These are phyloP conservation scores for Ophion obscuratus DNA, from an alignment of 2,888 invertebrate species.

Conservation along the genomic window DNA sequence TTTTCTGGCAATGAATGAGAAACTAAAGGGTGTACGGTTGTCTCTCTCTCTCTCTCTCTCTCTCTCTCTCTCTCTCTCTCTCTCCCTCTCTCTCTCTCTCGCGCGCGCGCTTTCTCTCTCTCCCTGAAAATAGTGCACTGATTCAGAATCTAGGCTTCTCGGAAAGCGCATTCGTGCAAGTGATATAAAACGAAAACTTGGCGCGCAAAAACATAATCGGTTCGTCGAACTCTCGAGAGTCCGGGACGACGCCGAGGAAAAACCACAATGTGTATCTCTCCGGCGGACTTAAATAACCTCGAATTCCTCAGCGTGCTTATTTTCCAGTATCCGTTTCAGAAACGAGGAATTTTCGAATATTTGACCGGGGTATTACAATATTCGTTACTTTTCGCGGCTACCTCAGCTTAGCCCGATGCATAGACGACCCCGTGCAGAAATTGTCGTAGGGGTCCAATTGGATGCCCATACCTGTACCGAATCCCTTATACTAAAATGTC, in stretches of 20 bases:
- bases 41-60: background rate
- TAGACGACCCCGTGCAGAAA: no score
- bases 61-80: background rate
- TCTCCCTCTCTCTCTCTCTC: background rate
- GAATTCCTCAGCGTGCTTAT: constrained; percentile 15
- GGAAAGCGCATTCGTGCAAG: constrained; percentile 24
- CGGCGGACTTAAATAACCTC: constrained; percentile 12
- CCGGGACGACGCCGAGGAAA: background rate
- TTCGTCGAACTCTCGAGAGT: constrained; percentile 57
- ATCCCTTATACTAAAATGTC: no score
- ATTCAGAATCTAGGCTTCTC: constrained; percentile 60
- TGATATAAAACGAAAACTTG: constrained; percentile 57
- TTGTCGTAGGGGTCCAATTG: no score
- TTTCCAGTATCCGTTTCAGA: background rate
- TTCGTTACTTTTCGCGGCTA: background rate
- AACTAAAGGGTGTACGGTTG: constrained; percentile 17
- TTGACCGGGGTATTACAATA: background rate
- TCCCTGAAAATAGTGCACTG: constrained; percentile 63
- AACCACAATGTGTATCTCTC: constrained; percentile 23
- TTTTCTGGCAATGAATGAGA: constrained; percentile 64
- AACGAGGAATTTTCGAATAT: background rate
- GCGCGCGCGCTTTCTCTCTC: background rate
- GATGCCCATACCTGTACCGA: no score
- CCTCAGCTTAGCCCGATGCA: background rate
- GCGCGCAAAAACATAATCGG: constrained; percentile 56